These are phyloP conservation scores for Semnornis frantzii DNA, from an alignment of 2,113 vertebrate genomes.

Conservation along the genomic window DNA sequence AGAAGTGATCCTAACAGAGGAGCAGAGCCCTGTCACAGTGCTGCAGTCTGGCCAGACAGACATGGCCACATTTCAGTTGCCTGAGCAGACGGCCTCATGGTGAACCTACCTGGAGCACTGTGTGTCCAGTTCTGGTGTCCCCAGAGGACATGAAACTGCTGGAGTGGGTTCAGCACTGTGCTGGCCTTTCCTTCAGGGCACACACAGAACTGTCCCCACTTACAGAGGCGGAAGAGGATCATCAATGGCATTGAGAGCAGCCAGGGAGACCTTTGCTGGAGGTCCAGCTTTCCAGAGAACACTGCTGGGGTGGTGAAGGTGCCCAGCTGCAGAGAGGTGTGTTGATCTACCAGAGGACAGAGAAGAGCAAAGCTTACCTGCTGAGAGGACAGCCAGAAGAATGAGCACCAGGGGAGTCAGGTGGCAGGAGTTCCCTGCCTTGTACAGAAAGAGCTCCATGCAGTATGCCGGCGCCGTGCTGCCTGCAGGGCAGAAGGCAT, in stretches of 20 bases:
- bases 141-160: too few relatives aligned
- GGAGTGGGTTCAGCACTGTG: not conserved
- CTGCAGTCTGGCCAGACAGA: slow-evolving; percentile 26
- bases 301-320: not conserved
- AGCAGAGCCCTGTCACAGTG: not conserved
- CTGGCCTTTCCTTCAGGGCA: not conserved
- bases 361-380: slow-evolving; percentile 64
- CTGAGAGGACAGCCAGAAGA: slow-evolving; percentile 79
- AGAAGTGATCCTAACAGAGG: not conserved
- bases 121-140: too few relatives aligned
- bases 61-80: not conserved
- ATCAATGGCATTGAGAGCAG: not conserved
- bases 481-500: slow-evolving; percentile 87
- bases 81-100: not conserved
- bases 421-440: slow-evolving; percentile 82
- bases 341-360: not conserved
- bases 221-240: not conserved
- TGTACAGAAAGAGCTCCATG: slow-evolving; percentile 88
- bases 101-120: not conserved
- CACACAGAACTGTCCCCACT: not conserved
- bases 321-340: not conserved
- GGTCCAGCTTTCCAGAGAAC: not conserved
- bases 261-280: not conserved
- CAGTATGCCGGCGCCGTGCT: slow-evolving; percentile 82
- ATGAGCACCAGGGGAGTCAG: slow-evolving; percentile 81